Conservation (phyloP, 2,888 invertebrate genomes). For the Aricia artaxerxes region DNA sequence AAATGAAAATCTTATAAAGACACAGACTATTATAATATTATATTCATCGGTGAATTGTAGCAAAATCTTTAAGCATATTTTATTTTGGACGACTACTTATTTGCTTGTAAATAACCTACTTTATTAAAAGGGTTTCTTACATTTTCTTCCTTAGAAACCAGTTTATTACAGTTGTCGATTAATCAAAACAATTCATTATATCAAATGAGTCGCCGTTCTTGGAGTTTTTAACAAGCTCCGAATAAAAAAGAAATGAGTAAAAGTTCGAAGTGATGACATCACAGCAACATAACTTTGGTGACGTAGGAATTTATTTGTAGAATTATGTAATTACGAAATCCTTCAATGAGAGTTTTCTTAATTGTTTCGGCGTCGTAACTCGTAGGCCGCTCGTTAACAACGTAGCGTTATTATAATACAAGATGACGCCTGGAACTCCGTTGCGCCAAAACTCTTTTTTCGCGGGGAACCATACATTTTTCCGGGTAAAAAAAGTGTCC, state of each 20-base stretch:
- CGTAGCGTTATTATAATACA: neutral
- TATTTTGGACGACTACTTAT: too few relatives aligned
- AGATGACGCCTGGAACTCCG: too few relatives aligned
- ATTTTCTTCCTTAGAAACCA: too few relatives aligned
- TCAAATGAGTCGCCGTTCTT: neutral
- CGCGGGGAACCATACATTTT: too few relatives aligned
- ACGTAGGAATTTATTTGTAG: neutral
- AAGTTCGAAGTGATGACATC: neutral
- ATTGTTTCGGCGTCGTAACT: neutral
- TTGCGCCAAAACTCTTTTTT: too few relatives aligned
- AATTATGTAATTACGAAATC: slow-evolving; percentile 3
- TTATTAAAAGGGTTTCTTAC: too few relatives aligned
- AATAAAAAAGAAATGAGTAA: neutral
- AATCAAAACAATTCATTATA: neutral
- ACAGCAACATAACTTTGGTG: neutral
- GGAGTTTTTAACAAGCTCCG: neutral
- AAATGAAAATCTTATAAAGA: too few relatives aligned
- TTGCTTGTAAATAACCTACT: too few relatives aligned
- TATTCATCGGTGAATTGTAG: too few relatives aligned
- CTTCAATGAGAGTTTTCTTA: neutral
- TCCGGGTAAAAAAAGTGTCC: too few relatives aligned
- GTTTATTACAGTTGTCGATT: neutral
- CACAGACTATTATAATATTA: too few relatives aligned
- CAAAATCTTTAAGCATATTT: too few relatives aligned
- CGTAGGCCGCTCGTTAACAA: neutral